Evolutionary conservation across 2,888 invertebrate species (phyloP).

Genomic region (Drosophila sordidula): DNA sequence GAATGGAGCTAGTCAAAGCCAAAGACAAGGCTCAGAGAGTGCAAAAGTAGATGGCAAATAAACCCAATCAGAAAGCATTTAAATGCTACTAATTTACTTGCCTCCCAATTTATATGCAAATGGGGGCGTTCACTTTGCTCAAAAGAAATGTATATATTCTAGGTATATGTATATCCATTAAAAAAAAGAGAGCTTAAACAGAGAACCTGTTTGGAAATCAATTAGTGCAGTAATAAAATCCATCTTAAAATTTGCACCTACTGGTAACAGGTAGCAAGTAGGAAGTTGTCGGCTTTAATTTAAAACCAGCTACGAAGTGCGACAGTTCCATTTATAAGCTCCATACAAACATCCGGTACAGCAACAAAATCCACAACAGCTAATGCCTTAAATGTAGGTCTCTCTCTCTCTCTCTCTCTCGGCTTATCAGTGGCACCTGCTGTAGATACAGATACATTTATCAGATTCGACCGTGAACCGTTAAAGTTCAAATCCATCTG

Average conservation of each 20-base stretch:
- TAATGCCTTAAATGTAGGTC: slow-evolving; percentile 17
- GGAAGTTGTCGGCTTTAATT: slow-evolving; percentile 41
- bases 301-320: slow-evolving; percentile 19
- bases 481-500: slow-evolving; percentile 50
- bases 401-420: slow-evolving; percentile 2
- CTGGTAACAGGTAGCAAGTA: slow-evolving; percentile 38
- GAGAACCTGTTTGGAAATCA: slow-evolving; percentile 43
- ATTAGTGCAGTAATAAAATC: slow-evolving; percentile 55
- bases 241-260: slow-evolving; percentile 24
- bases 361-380: not conserved
- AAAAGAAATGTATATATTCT: slow-evolving; percentile 18
- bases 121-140: slow-evolving; percentile 55
- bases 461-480: slow-evolving; percentile 62
- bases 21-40: slow-evolving; percentile 21
- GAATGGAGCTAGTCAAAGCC: slow-evolving; percentile 31
- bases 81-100: slow-evolving; percentile 50
- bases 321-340: slow-evolving; percentile 35
- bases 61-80: slow-evolving; percentile 31
- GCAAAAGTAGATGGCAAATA: slow-evolving; percentile 20
- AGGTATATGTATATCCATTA: not conserved
- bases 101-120: slow-evolving; percentile 62
- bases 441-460: slow-evolving; percentile 13
- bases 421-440: slow-evolving; percentile 22
- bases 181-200: not conserved
- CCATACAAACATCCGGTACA: slow-evolving; percentile 43